Conservation (phyloP, 1,140 invertebrate species). For the Proales similis region DNA sequence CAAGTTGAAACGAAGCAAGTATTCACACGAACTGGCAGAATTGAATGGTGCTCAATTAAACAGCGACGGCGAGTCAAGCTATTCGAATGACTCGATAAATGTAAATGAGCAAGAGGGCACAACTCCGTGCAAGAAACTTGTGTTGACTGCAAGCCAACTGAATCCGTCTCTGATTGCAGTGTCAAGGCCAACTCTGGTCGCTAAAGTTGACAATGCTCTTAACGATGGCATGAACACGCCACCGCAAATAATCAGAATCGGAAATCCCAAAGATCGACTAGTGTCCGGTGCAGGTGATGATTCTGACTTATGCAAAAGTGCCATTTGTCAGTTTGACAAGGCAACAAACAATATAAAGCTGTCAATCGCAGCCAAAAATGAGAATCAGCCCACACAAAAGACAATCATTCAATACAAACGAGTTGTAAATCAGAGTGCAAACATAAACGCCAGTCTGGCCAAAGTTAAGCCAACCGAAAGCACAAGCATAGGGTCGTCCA, state of each 20-base stretch:
- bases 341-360: neutral
- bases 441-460: neutral
- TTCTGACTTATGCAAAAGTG: neutral
- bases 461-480: constrained; percentile 16
- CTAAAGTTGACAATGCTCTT: neutral
- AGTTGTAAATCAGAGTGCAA: neutral
- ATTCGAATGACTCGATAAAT: too few species aligned
- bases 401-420: constrained; percentile 36
- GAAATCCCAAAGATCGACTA: constrained; percentile 23
- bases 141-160: constrained; percentile 17
- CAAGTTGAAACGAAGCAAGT: neutral
- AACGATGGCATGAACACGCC: neutral
- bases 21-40: constrained; percentile 12
- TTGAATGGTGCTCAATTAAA: constrained; percentile 11
- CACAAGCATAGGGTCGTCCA: constrained; percentile 10
- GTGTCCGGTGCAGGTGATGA: neutral
- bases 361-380: constrained; percentile 11
- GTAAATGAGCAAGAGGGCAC: too few species aligned
- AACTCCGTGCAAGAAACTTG: too few species aligned
- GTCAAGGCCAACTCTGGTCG: neutral
- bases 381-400: constrained; percentile 9
- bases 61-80: constrained; percentile 30
- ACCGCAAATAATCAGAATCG: constrained; percentile 27
- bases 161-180: constrained; percentile 14
- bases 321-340: neutral